Evolutionary conservation across 1,140 invertebrate species (phyloP).

Genomic region (Maniola jurtina): DNA sequence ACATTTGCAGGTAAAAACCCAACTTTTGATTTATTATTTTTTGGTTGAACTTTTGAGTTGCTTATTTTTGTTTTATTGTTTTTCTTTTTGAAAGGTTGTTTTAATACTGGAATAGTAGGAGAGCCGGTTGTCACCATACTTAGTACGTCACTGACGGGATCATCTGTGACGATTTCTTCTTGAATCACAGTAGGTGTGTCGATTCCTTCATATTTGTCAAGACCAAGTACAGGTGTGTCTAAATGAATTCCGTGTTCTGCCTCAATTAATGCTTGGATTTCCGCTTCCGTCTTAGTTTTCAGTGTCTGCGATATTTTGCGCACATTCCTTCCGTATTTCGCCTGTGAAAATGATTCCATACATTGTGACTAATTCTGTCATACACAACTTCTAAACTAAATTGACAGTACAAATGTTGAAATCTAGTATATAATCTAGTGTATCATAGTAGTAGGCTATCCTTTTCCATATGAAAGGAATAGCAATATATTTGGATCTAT

Average conservation of each 20-base stretch:
- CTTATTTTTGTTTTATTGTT: slow-evolving; percentile 37
- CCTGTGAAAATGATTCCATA: slow-evolving; percentile 56
- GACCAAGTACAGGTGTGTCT: slow-evolving; percentile 45
- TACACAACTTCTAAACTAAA: too few species aligned
- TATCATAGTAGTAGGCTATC: too few species aligned
- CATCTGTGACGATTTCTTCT: slow-evolving; percentile 67
- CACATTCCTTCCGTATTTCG: slow-evolving; percentile 82
- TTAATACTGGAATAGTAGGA: slow-evolving; percentile 64
- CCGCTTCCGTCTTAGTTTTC: slow-evolving; percentile 81
- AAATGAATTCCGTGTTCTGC: slow-evolving; percentile 69
- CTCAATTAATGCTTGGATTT: slow-evolving; percentile 79
- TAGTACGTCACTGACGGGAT: slow-evolving; percentile 77
- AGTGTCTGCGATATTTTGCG: slow-evolving; percentile 82
- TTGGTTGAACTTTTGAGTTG: slow-evolving; percentile 8
- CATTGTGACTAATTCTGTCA: too few species aligned
- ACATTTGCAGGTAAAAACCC: background rate
- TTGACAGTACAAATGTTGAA: too few species aligned
- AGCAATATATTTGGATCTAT: too few species aligned
- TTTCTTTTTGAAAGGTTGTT: slow-evolving; percentile 47
- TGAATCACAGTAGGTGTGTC: slow-evolving; percentile 52
- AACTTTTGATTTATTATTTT: slow-evolving; percentile 9
- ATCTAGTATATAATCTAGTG: too few species aligned
- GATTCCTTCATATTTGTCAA: slow-evolving; percentile 42
- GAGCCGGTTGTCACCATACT: slow-evolving; percentile 76
- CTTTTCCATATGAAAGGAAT: too few species aligned